Percentiles rank a stretch among this genome's conserved stretches.
Evolutionary conservation across 2,113 vertebrate species (phyloP).

Genomic region (Leptosomus discolor): DNA sequence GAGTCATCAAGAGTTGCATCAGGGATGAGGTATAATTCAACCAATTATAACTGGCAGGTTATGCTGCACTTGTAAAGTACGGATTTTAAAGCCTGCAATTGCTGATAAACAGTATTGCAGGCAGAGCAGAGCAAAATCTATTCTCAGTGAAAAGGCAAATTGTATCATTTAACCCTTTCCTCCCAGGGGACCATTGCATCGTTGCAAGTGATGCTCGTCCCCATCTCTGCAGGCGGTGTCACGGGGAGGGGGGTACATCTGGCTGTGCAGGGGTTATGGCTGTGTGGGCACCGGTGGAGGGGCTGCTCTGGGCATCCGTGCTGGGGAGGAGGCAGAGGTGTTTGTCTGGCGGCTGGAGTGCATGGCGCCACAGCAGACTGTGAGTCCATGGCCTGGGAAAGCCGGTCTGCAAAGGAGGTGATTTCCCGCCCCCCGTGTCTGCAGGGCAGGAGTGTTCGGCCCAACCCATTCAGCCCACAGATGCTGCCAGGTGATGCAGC

Average conservation of each 20-base stretch:
- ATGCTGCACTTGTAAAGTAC: conserved; percentile 56
- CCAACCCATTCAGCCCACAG: fast-evolving
- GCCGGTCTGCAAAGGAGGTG: neutral
- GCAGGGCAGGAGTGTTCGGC: neutral
- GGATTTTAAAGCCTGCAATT: conserved; percentile 61
- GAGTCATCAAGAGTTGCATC: conserved; percentile 65
- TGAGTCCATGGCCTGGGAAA: neutral
- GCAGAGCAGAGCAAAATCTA: neutral
- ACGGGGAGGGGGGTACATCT: neutral
- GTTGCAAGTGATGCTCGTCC: neutral
- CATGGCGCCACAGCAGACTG: neutral
- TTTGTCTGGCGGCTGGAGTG: neutral
- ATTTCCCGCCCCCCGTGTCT: fast-evolving
- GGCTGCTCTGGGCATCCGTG: fast-evolving
- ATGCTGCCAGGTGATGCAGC: neutral
- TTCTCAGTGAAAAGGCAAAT: neutral
- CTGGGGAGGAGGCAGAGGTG: neutral
- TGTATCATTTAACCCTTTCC: neutral
- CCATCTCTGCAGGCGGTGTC: neutral
- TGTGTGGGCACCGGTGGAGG: neutral
- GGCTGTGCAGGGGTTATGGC: neutral
- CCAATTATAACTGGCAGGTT: conserved; percentile 61
- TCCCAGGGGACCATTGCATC: fast-evolving
- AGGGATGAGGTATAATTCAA: conserved; percentile 61
- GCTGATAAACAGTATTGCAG: conserved; percentile 53